Base-by-base conservation (phyloP, 2,113 vertebrate genomes). In the Nothobranchius kuhntae region DNA sequence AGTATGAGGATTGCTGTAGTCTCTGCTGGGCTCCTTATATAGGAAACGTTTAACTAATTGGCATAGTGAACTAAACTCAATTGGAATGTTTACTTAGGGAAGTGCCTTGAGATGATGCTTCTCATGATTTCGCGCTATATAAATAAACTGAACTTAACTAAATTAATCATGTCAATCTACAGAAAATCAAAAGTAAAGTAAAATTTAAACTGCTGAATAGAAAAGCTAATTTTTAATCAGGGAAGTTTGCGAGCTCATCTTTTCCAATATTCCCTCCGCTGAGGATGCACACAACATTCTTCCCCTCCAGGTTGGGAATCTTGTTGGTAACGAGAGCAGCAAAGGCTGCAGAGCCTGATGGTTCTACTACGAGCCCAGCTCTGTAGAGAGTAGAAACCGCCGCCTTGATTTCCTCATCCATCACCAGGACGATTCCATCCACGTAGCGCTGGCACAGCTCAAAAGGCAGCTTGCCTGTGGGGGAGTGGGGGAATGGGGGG, bases 241-340 rank as follows among this genome's bases (percentile, higher is more conserved):
- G 87, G 66, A 93, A 90, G 71, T 87, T 65, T 3, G 42, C 2
- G 0, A 93, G 87, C 66, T 94, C 92, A 17, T 94, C 91, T 80
- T 89, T 93, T 26, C 87, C 86, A 0, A 94, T 73, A 72, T 94
- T 94, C 13, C 93, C 93, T 55, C 93, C 92, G 0, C 87, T 92
- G 35, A 94, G 80, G 38, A 93, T 72, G 71, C 91, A 87, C 30
- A 92, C 91, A 1, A 88, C 83, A 1, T 59, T 87, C 78, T 82
- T 93, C 38, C 81, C 88, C 46, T 79, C 80, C 48, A 93, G 69
- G 24, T 87, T 66, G 0, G 91, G 90, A 12, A 94, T 90, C 73
- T 79, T 91, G 61, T 73, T 57, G 57, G 74, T 91, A 9, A 81
- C 17, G 1, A 94, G 45, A 48, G 93, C 92, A 0, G 93, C 91